Conservation (phyloP, 2,888 invertebrate species). For the Prosapia bicincta region DNA sequence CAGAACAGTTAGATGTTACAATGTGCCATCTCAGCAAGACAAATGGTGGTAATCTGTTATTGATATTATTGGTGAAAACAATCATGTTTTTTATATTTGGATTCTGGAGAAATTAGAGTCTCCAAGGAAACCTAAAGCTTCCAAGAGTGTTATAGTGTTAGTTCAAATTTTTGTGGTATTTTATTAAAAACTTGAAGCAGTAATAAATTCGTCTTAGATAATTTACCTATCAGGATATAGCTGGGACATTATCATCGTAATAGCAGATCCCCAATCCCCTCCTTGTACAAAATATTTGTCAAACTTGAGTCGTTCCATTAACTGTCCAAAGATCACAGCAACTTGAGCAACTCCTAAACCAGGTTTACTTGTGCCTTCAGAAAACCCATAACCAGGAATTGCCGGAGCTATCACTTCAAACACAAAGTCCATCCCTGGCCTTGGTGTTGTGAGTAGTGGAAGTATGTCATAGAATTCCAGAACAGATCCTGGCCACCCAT, state of each 20-base stretch:
- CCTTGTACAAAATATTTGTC: slow-evolving; percentile 67
- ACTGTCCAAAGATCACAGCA: slow-evolving; percentile 57
- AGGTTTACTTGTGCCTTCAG: slow-evolving; percentile 58
- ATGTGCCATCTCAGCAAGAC: no score
- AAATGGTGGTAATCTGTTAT: no score
- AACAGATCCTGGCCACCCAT: slow-evolving; percentile 85
- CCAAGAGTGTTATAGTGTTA: no score
- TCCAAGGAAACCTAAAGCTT: no score
- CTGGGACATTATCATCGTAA: slow-evolving; percentile 60
- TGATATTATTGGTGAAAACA: no score
- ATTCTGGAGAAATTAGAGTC: no score
- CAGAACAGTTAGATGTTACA: no score
- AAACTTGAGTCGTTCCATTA: slow-evolving; percentile 68
- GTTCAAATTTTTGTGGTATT: no score
- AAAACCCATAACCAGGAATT: slow-evolving; percentile 67
- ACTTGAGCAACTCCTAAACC: slow-evolving; percentile 58
- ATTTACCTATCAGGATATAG: slow-evolving; percentile 56
- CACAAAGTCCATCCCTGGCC: slow-evolving; percentile 54
- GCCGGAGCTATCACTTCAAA: slow-evolving; percentile 66
- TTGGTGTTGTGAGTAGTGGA: slow-evolving; percentile 57
- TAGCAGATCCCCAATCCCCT: slow-evolving; percentile 77
- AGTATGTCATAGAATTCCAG: slow-evolving; percentile 76
- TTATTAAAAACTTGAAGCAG: no score
- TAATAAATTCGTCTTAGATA: no score
- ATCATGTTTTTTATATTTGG: no score